phyloP scores from a whole-genome alignment of 2,113 vertebrate genomes.

The Petaurus breviceps region DNA sequence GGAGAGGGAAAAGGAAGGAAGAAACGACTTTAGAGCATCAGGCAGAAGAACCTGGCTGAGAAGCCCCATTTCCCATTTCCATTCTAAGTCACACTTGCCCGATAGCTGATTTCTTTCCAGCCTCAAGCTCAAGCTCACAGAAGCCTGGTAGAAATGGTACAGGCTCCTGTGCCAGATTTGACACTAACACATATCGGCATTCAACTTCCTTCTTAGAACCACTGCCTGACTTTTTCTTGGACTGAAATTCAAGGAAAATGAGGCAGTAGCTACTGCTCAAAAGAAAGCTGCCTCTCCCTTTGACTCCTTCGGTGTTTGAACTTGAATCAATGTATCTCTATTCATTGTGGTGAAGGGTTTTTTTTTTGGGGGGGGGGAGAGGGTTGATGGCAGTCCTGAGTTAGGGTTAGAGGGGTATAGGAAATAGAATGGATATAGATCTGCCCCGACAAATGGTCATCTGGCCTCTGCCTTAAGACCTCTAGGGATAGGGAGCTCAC shows the following conservation, averaged over 20 bases:
- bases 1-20: not conserved
- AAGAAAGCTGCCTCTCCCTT: not conserved
- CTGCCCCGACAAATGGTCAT: not conserved
- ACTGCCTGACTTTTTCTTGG: not conserved
- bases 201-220: not conserved
- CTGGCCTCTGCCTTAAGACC: not conserved
- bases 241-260: not conserved
- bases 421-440: not conserved
- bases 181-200: not conserved
- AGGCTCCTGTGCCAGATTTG: not conserved
- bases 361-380: not conserved
- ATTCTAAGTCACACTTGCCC: not conserved
- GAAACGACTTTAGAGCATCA: not conserved
- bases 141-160: not conserved
- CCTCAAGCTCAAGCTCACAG: not conserved
- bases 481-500: not conserved
- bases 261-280: not conserved
- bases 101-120: not conserved
- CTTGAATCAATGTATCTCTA: no score
- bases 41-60: not conserved
- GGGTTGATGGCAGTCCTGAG: not conserved
- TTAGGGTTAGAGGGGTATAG: not conserved
- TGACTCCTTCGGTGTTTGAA: not conserved
- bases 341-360: no score
- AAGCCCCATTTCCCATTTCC: not conserved